Base-by-base conservation (phyloP, 2,797 vertebrate species). In the Rhinichthys osculus region DNA sequence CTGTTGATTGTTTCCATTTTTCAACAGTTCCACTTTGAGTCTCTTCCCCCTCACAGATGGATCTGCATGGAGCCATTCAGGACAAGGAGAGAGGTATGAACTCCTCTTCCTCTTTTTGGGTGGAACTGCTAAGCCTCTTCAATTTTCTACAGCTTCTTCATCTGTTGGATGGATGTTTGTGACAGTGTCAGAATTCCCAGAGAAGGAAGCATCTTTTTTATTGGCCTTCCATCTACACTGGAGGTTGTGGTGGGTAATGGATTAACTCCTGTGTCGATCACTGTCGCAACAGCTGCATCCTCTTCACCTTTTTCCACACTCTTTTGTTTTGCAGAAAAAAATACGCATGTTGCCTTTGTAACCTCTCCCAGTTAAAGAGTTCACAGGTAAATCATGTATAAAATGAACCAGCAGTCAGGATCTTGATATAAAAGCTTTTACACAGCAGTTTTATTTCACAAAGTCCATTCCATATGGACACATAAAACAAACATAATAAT, bases 1-100 rank as follows among this genome's bases (percentile, higher is more conserved):
- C 35, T 85, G 74, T 57, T 85, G 64, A 70, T 57, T 78, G 17
- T 85, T 85, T 85, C 47, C 74, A 71, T 85, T 84, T 84, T 78
- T 78, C 5, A 84, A 70, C 19, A 84, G 35, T 10, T 35, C 82
- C 40, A 83, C 70, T 76, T 83, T 83, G 2, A 83, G 7, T 50
- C 7, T 76, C 66, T 76, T 27, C 10, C n/a, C 50, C 27, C 50
- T 78, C 13, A 71, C 64, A 57, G 50, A 54, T 70, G 83, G 50
- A 85, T 85, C 74, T 70, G 47, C 59, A 57, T 84, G 47, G 8
- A 78, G 83, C 74, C 83, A 84, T 78, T 84, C 44, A 69, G 73
- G 62, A 57, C 74, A 84, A 57, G 64, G 74, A 54, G 47, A 69
- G 33, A 40, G 83, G 83, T 59, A 78, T 27, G 83, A 84, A 62